Evolutionary conservation across 2,797 vertebrate genomes (phyloP).

Genomic region (Sebastes trivittatus): DNA sequence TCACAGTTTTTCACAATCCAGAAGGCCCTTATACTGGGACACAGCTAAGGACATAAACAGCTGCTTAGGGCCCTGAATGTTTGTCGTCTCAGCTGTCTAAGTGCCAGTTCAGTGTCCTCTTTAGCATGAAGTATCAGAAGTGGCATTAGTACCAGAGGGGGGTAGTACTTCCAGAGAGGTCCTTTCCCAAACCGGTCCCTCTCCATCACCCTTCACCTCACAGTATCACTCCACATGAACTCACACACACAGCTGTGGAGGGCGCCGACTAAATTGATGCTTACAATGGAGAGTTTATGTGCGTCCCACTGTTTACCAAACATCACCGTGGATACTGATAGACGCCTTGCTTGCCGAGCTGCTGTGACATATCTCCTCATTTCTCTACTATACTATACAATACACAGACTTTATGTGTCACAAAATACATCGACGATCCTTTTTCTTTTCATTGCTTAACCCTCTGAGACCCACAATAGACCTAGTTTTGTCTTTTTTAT

Average conservation of each 20-base stretch:
- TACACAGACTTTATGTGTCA: background rate
- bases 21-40: background rate
- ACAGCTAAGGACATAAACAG: background rate
- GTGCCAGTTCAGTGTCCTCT: conserved; percentile 1
- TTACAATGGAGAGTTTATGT: background rate
- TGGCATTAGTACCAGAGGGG: background rate
- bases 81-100: background rate
- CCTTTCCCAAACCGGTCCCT: background rate
- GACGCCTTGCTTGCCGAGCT: background rate
- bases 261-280: background rate
- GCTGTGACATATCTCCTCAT: background rate
- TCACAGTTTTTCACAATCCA: background rate
- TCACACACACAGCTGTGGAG: conserved; percentile 1
- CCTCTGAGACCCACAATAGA: too few relatives aligned
- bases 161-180: background rate
- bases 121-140: background rate
- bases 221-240: background rate
- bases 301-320: background rate
- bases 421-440: too few relatives aligned
- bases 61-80: background rate
- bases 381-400: background rate
- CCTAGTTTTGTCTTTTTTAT: too few relatives aligned
- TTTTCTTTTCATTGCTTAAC: too few relatives aligned
- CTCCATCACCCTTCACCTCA: background rate
- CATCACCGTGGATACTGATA: background rate